These are phyloP conservation scores for Pseudachorutes palmiensis DNA, from an alignment of 1,140 invertebrate genomes.

Conservation along the genomic window DNA sequence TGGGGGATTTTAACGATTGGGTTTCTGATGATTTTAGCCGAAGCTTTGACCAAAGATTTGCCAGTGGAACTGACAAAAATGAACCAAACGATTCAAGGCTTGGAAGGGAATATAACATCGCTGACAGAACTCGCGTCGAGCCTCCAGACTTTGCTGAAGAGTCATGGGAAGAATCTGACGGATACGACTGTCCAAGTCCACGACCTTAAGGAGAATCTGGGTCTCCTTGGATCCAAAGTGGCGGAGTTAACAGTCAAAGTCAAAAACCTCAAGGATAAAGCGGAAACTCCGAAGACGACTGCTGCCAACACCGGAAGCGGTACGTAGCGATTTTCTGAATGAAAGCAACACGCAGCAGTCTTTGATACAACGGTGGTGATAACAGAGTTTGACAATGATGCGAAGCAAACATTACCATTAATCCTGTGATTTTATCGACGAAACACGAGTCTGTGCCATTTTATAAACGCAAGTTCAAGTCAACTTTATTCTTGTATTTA, in stretches of 20 bases:
- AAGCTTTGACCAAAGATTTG: constrained; percentile 1
- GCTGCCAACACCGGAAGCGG: too few species aligned
- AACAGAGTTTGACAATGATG: too few species aligned
- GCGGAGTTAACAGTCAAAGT: neutral
- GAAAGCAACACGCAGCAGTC: too few species aligned
- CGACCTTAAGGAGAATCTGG: neutral
- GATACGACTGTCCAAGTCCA: neutral
- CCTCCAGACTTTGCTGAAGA: neutral
- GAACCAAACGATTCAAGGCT: neutral
- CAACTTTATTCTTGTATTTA: constrained; percentile 1
- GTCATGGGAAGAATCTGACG: neutral
- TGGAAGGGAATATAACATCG: neutral
- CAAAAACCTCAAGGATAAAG: neutral
- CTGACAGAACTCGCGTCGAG: neutral
- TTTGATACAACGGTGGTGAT: too few species aligned
- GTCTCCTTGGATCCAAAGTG: neutral
- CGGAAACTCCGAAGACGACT: neutral
- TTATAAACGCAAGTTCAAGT: neutral
- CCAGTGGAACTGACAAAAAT: neutral
- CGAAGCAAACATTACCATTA: neutral
- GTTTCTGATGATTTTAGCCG: neutral
- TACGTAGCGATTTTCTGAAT: too few species aligned
- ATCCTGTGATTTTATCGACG: neutral
- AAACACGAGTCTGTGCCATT: neutral
- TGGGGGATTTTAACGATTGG: neutral